Base-by-base conservation (phyloP, 2,888 invertebrate species). In the Choreutis nemorana region DNA sequence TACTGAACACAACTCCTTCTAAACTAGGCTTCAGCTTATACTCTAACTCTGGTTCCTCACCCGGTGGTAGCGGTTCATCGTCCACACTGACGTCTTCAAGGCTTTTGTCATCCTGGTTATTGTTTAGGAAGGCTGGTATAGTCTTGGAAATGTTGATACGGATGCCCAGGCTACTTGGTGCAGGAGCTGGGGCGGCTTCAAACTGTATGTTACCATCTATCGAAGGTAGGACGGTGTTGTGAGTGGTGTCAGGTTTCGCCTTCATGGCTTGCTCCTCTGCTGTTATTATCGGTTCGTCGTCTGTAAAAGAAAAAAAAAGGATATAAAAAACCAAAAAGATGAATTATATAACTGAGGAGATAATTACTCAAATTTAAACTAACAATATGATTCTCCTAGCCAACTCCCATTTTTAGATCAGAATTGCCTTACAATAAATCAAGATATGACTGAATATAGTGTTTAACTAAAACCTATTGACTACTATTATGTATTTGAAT, bases 121-220 rank as follows among this genome's bases (percentile, higher is more conserved):
- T 43, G 9, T 52, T 34, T 14, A 56, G 50, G 12, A 48, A 39
- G 13, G 59, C 62, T 55, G 70, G 67, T 49, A 86, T 56, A 6
- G 86, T 79, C 61, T 90, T 90, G 44, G 87, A 86, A 51, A 92
- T 91, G 77, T 91, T 92, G 64, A 92, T 91, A 50, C 90, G 87
- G 40, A 92, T 92, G 55, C 83, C 86, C 35, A 46, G 58, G 0
- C 49, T 29, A 4, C 68, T 45, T 11, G 81, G 66, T 11, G 80
- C 65, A 7, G 80, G 65, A 0, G 66, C 42, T 4, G 68, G 50
- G 1, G 79, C 59, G 2, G 83, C 70, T 23, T 83, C 83, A 7
- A 84, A 62, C 48, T 90, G 89, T 5, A 88, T 81, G 59, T 92
- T 91, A 21, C 90, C 91, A 57, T 91, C 91, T 38, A 91, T 89